Percentiles rank a stretch among this genome's conserved stretches.
These are phyloP conservation scores for Hoplostethus mediterraneus DNA, from an alignment of 2,797 vertebrate species.

Conservation along the genomic window DNA sequence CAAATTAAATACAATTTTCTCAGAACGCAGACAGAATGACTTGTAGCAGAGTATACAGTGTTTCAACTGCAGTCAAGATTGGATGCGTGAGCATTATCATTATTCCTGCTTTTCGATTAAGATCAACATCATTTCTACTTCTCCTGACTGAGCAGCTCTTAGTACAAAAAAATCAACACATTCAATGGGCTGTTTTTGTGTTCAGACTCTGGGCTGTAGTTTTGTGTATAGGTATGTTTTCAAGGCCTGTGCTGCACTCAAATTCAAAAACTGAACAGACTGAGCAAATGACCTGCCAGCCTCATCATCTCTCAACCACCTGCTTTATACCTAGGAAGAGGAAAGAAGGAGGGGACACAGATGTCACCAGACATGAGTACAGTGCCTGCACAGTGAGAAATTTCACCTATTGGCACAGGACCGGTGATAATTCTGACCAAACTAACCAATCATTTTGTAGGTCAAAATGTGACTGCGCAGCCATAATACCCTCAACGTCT, in stretches of 20 bases:
- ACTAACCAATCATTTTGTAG: not conserved
- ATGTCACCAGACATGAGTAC: conserved; percentile 12
- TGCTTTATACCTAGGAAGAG: conserved; percentile 23
- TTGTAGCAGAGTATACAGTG: conserved; percentile 13
- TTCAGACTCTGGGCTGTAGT: conserved; percentile 7
- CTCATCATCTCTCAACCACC: conserved; percentile 25
- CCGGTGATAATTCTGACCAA: not conserved
- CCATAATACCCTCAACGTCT: not conserved
- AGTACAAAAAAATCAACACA: conserved; percentile 34
- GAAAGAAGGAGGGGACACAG: not conserved
- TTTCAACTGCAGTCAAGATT: conserved; percentile 1
- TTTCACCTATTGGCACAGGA: not conserved
- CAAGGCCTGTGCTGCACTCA: conserved; percentile 37
- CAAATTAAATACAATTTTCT: conserved; percentile 43
- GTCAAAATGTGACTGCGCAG: not conserved
- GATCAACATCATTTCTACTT: conserved; percentile 8
- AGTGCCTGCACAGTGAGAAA: not conserved
- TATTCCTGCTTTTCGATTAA: conserved; percentile 30
- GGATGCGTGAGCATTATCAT: not conserved
- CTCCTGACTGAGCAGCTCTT: conserved; percentile 28
- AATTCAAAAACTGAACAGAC: not conserved
- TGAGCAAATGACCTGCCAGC: conserved; percentile 4
- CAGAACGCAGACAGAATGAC: conserved; percentile 28
- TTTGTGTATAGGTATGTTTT: conserved; percentile 19
- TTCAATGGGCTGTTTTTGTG: conserved; percentile 18